Percentiles rank a stretch among this genome's conserved stretches.
phyloP scores from a whole-genome alignment of 2,888 invertebrate genomes.

The Rhabditoides inermis region DNA sequence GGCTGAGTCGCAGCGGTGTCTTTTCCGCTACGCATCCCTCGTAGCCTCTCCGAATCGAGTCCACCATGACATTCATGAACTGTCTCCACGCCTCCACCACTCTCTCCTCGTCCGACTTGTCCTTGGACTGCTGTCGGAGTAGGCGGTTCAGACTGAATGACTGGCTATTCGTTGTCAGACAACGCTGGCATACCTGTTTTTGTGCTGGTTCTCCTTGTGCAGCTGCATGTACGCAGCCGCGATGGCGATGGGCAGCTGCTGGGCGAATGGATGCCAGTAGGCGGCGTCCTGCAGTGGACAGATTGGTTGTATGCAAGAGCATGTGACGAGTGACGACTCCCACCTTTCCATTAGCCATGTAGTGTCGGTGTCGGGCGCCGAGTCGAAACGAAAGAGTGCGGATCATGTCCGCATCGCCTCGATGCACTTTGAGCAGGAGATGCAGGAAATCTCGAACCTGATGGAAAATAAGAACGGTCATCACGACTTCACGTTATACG shows the following conservation, averaged over 20 bases:
- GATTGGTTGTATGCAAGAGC: neutral
- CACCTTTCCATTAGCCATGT: conserved; percentile 1
- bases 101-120: conserved; percentile 30
- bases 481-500: no score
- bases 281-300: conserved; percentile 21
- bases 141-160: conserved; percentile 26
- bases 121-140: conserved; percentile 21
- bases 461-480: no score
- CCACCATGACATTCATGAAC: conserved; percentile 28
- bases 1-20: conserved; percentile 28
- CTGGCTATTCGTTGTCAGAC: no score
- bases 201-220: neutral
- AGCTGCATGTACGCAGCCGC: conserved; percentile 27
- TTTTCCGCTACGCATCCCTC: conserved; percentile 34
- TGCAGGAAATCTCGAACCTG: conserved; percentile 34
- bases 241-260: conserved; percentile 33
- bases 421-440: conserved; percentile 33
- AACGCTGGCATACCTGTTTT: no score
- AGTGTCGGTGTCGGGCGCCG: conserved; percentile 23
- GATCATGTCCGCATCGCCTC: conserved; percentile 35
- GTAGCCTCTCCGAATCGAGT: conserved; percentile 33
- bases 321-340: neutral
- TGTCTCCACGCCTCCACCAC: conserved; percentile 33
- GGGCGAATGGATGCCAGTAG: conserved; percentile 37
- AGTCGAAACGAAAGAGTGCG: conserved; percentile 30